A percentile compares a stretch with the other conserved stretches of the same genome.
These are phyloP conservation scores for Oscheius sp. DNA, from an alignment of 2,888 invertebrate genomes.

Conservation along the genomic window DNA sequence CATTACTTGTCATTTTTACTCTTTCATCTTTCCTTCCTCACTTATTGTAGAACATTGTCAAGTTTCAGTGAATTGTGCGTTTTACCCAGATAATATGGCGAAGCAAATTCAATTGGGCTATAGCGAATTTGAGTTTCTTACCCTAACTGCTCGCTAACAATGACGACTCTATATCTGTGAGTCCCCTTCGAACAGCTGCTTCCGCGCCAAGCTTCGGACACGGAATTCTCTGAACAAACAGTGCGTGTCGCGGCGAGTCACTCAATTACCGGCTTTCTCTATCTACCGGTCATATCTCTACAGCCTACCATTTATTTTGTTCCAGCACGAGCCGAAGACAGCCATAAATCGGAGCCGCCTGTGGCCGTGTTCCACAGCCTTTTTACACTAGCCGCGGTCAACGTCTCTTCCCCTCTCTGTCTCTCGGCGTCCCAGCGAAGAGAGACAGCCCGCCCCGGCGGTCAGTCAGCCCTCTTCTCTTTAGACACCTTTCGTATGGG, in stretches of 20 bases:
- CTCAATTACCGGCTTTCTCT: conserved; percentile 1
- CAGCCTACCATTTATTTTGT: neutral
- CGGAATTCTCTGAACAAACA: conserved; percentile 26
- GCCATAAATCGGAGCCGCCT: conserved; percentile 28
- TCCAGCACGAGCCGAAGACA: neutral
- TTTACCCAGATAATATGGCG: no score
- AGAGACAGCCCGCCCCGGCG: conserved; percentile 16
- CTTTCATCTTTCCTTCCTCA: no score
- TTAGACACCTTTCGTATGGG: neutral
- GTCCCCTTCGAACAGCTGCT: conserved; percentile 23
- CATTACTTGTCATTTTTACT: no score
- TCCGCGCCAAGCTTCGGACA: conserved; percentile 8
- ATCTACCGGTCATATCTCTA: neutral
- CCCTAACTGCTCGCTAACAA: no score
- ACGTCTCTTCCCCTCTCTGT: neutral
- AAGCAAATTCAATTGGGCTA: no score
- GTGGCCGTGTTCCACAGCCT: conserved; percentile 31
- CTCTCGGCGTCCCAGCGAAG: conserved; percentile 2
- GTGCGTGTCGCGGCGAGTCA: neutral
- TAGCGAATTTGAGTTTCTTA: no score
- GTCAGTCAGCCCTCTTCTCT: conserved; percentile 19
- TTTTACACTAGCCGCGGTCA: conserved; percentile 29
- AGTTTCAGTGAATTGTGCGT: no score
- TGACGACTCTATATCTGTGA: neutral
- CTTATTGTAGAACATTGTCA: no score